Base-by-base conservation (phyloP, 2,888 invertebrate genomes). In the Pammene fasciana region DNA sequence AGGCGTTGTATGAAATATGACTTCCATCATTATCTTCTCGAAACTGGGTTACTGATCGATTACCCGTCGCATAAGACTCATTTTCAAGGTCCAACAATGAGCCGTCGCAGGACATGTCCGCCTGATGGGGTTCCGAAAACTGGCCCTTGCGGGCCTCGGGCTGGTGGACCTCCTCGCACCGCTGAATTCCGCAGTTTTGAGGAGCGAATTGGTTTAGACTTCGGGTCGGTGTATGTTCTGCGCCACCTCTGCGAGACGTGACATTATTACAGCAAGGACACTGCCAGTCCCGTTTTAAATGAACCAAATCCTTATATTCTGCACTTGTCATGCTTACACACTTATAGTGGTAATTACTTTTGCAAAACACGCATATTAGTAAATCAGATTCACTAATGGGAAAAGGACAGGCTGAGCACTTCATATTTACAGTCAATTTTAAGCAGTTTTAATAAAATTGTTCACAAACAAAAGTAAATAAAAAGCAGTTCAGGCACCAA, bases 271-370 rank as follows among this genome's bases (percentile, higher is more conserved):
- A 46, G 5, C 6, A n/a, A n/a, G 45, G 45, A 5, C 45, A 46
- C 45, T 46, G 45, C 45, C 45, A 46, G n/a, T 46, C 45, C 45
- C 45, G 45, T 46, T n/a, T 46, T 9, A 46, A 46, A 5, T 46
- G 6, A 5, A 2, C 14, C 14, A n/a, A n/a, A n/a, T 46, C 45
- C 14, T 5, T 14, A 14, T 46, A 46, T 14, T n/a, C 45, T n/a
- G 14, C 45, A 46, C 14, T 46, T 46, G 45, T n/a, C n/a, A n/a
- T n/a, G n/a, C n/a, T n/a, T n/a, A n/a, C n/a, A n/a, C n/a, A n/a
- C n/a, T n/a, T n/a, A n/a, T 46, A 43, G 11, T 43, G 43, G 43
- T 43, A 43, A 43, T 11, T 43, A 5, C 7, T 5, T n/a, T 46
- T 46, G 14, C 45, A 46, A 5, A n/a, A 7, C 6, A n/a, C 45